Base-by-base conservation (phyloP, 2,888 invertebrate species). In the Furcula furcula region DNA sequence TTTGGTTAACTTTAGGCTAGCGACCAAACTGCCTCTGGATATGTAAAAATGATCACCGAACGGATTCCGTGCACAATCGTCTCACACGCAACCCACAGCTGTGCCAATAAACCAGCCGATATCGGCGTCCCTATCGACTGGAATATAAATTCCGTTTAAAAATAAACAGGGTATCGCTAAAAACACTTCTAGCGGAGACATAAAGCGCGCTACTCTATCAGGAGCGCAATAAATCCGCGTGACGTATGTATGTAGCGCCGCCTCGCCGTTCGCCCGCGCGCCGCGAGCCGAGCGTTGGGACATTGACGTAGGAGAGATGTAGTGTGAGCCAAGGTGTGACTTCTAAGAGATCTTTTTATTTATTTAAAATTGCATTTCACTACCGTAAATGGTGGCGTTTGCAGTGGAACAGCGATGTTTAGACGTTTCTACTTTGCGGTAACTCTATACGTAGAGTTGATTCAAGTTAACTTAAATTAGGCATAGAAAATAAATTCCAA, bases 201-300 rank as follows among this genome's bases (percentile, higher is more conserved):
- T 60, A 60, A 54, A 58, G 55, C 57, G 52, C 34, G 34, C 28
- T 7, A 32, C 55, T 58, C 50, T 71, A 67, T 71, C 67, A 54
- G 56, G 40, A 52, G 42, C 54, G 55, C 56, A 40, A 67, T 71
- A 71, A 71, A 71, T 71, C 43, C 45, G 36, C 29, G 43, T 36
- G 40, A 28, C 42, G 32, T 54, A 43, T 38, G 46, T 40, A 14
- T 22, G 34, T 25, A 13, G 15, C 23, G 23, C 23, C 12, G 12
- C 12, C 6, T n/a, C 3, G 14, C 14, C 4, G 26, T 2, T 13
- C 12, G 21, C 21, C 21, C 3, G 6, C 16, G 14, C 3, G 14
- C 14, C 4, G 26, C 5, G 26, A 7, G 21, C 21, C 21, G 6
- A 11, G 4, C 11, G 12, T 6, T 31, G 39, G n/a, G n/a, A n/a